Base-by-base conservation (phyloP, 2,113 vertebrate species). In the Phocoena phocoena region DNA sequence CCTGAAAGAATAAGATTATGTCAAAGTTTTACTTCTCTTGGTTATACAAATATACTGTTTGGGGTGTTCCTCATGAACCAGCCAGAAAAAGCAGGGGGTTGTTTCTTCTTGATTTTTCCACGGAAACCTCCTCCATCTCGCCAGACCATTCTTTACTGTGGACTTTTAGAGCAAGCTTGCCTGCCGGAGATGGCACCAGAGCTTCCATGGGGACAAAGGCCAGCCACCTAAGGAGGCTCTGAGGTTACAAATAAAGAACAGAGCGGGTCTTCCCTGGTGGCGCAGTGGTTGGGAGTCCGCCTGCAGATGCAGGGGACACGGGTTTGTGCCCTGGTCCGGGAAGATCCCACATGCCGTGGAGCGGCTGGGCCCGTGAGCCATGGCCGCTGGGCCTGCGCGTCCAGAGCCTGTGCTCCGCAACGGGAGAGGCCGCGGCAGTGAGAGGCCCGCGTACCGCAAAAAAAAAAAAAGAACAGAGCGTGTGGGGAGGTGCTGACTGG, bases 1-100 rank as follows among this genome's bases (percentile, higher is more conserved):
- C 98, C 99, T 99, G 98, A 97, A 96, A 60, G 90, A 94, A 96
- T 26, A 98, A 97, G 97, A 98, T 74, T 77, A 90, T 65, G 47
- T 83, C 81, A 95, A 65, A 73, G 33, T 88, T 88, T 95, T 82
- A 96, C 83, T 95, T 96, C 82, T 91, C 77, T n/a, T 90, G 23
- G 14, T 97, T 79, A 96, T 21, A 89, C 38, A 87, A 79, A 79
- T 41, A 91, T 9, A 53, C 62, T 76, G 86, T 60, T 44, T 0
- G 41, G 18, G n/a, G 2, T 20, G 18, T 25, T 82, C 26, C 28
- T 97, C 58, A 47, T 58, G 73, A 81, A 71, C 11, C 33, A 81
- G 62, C 23, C 38, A 90, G 83, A 31, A 28, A 82, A 38, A 38
- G n/a, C 60, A 26, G 4, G 41, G 3, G 14, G 14, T 11, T 62